Conservation (phyloP, 2,797 vertebrate species). For the Gallinago stenura region DNA sequence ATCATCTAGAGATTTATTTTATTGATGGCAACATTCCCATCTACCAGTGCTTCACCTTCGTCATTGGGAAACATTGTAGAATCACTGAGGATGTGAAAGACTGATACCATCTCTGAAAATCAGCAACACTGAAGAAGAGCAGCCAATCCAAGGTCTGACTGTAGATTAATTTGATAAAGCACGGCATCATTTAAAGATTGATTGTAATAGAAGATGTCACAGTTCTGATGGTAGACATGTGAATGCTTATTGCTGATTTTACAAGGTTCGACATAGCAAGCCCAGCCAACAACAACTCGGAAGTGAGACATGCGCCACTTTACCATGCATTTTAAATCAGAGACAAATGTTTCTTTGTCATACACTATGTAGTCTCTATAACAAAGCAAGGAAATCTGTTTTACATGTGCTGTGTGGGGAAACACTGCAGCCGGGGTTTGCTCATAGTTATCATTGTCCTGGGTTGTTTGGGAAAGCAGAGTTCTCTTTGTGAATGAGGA, state of each 20-base stretch:
- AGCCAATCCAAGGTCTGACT: conserved; percentile 36
- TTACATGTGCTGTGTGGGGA: not conserved
- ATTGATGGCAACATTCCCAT: conserved; percentile 48
- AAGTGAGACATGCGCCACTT: conserved; percentile 41
- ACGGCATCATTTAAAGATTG: not conserved
- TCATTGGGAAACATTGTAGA: conserved; percentile 35
- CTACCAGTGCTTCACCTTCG: not conserved
- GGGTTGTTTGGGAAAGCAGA: not conserved
- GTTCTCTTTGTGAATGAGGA: conserved; percentile 2
- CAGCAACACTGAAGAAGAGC: conserved; percentile 23
- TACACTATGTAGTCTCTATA: conserved; percentile 15
- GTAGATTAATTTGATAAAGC: conserved; percentile 41
- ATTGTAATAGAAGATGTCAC: conserved; percentile 32
- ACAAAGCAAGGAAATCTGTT: conserved; percentile 60
- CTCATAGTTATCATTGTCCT: conserved; percentile 1
- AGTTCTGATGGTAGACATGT: conserved; percentile 16
- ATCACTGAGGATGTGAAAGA: conserved; percentile 40
- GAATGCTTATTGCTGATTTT: conserved; percentile 59
- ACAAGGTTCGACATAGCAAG: conserved; percentile 42
- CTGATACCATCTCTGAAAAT: conserved; percentile 29
- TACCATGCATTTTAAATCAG: conserved; percentile 49
- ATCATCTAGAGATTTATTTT: conserved; percentile 42
- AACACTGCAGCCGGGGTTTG: conserved; percentile 17
- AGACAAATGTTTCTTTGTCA: conserved; percentile 57
- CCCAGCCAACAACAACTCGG: not conserved